phyloP scores from a whole-genome alignment of 2,113 vertebrate species.

The Pteronura brasiliensis region DNA sequence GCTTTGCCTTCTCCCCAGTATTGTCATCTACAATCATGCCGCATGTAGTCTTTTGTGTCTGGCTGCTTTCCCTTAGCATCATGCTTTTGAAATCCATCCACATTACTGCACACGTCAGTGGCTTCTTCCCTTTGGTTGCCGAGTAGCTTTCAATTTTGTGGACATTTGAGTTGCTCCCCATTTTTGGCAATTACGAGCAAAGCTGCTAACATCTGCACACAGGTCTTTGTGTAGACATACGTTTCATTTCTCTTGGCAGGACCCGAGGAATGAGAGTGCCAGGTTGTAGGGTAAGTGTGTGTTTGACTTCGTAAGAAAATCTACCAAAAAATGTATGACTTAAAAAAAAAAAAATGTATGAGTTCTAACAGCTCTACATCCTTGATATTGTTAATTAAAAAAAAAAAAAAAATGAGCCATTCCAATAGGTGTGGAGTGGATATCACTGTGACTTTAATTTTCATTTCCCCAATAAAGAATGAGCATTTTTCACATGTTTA shows the following conservation, averaged over 20 bases:
- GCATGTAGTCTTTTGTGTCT: background rate
- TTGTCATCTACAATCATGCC: rapidly evolving
- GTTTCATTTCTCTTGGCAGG: background rate
- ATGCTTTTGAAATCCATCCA: background rate
- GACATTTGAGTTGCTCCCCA: background rate
- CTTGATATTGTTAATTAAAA: background rate
- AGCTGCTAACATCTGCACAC: background rate
- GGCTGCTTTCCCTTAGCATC: background rate
- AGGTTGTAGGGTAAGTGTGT: background rate
- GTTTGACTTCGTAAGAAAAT: background rate
- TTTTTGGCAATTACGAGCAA: background rate
- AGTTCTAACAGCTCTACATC: background rate
- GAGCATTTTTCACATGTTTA: background rate
- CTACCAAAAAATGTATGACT: background rate
- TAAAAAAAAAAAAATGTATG: background rate
- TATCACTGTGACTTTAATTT: background rate
- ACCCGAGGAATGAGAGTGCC: background rate
- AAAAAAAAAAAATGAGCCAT: background rate
- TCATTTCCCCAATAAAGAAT: background rate
- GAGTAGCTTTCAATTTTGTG: background rate
- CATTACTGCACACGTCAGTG: rapidly evolving
- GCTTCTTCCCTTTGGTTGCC: background rate
- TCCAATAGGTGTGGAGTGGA: background rate
- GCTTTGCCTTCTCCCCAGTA: background rate
- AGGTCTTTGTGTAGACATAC: background rate